Conservation (phyloP, 2,797 vertebrate species). For the Rachycentron canadum region DNA sequence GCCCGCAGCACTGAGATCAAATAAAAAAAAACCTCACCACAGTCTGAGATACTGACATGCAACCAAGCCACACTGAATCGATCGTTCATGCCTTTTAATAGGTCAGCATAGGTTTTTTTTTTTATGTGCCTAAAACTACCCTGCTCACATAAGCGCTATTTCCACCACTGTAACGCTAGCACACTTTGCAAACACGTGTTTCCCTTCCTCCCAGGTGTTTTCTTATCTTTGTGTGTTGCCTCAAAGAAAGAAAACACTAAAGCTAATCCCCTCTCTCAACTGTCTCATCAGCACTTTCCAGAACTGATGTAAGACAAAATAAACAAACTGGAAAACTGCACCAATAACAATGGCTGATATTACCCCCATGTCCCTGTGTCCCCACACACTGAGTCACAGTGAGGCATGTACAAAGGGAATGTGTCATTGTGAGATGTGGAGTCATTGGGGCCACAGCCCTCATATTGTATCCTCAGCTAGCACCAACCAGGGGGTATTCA, state of each 20-base stretch:
- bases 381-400: not conserved
- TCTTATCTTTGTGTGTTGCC: slow-evolving; percentile 34
- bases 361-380: slow-evolving; percentile 32
- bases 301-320: slow-evolving; percentile 46
- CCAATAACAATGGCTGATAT: slow-evolving; percentile 60
- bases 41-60: slow-evolving; percentile 19
- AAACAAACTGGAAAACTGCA: slow-evolving; percentile 61
- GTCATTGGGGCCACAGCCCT: slow-evolving; percentile 39
- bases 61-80: slow-evolving; percentile 43
- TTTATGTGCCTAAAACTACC: not conserved
- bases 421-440: slow-evolving; percentile 24
- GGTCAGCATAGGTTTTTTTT: slow-evolving; percentile 5
- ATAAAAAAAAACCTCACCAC: slow-evolving; percentile 22
- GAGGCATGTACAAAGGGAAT: slow-evolving; percentile 8
- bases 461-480: slow-evolving; percentile 33
- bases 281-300: slow-evolving; percentile 73
- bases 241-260: slow-evolving; percentile 31
- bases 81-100: not conserved
- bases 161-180: slow-evolving; percentile 16
- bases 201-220: slow-evolving; percentile 39
- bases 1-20: slow-evolving; percentile 13
- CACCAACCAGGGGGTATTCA: slow-evolving; percentile 48
- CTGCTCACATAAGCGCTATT: slow-evolving; percentile 11
- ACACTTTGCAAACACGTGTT: slow-evolving; percentile 31
- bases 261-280: slow-evolving; percentile 44